phyloP scores from a whole-genome alignment of 2,113 vertebrate genomes.

The Alectura lathami region DNA sequence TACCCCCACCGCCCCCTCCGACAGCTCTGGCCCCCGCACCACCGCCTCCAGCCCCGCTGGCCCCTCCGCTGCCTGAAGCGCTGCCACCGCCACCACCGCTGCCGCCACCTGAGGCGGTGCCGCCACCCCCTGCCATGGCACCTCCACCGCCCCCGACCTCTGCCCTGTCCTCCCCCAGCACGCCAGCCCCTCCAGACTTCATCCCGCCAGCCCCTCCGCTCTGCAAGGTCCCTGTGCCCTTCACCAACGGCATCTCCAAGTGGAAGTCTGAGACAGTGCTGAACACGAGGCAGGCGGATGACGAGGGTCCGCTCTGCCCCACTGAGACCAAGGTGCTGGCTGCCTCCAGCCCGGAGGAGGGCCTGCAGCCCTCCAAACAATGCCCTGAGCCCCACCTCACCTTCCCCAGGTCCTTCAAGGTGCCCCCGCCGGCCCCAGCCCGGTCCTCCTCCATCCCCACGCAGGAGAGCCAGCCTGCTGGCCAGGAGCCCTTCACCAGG shows the following conservation, averaged over 20 bases:
- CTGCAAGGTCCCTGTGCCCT: not conserved
- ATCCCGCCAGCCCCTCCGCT: conserved; percentile 38
- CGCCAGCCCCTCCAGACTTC: conserved; percentile 68
- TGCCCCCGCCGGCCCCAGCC: conserved; percentile 75
- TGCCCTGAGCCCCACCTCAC: conserved; percentile 70
- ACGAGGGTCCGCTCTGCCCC: conserved; percentile 27
- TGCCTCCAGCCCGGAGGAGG: conserved; percentile 54
- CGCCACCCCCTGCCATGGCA: conserved; percentile 70
- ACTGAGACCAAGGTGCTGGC: not conserved
- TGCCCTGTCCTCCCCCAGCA: conserved; percentile 64
- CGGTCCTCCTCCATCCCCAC: conserved; percentile 76
- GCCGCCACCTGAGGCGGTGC: not conserved
- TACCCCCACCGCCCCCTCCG: conserved; percentile 68
- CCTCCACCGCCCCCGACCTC: not conserved
- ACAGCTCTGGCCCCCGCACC: conserved; percentile 63
- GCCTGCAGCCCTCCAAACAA: conserved; percentile 10
- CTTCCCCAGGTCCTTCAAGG: conserved; percentile 77
- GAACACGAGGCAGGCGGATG: conserved; percentile 61
- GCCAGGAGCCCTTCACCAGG: not conserved
- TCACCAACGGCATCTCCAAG: conserved; percentile 63
- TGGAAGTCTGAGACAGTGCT: conserved; percentile 74
- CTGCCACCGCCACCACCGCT: not conserved
- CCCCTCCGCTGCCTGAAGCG: not conserved
- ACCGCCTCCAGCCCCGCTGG: not conserved
- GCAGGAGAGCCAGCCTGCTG: not conserved